Evolutionary conservation across 2,888 invertebrate species (phyloP), one percentile per base, ranked within the genome.

Genomic region (Blomia tropicalis): DNA sequence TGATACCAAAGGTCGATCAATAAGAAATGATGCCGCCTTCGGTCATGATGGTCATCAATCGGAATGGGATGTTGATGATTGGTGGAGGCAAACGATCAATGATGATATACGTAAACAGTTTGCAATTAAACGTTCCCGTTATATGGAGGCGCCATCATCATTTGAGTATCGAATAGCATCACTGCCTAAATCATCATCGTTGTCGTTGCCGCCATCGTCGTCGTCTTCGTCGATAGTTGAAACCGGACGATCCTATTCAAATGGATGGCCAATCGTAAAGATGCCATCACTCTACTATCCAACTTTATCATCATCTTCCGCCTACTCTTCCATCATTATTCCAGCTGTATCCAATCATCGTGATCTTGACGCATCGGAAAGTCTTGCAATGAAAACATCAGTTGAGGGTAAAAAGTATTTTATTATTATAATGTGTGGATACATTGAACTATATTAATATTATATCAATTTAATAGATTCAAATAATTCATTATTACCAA

Each of bases 361-460:
- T n/a, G 51, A 47, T 47, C 51, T 47, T 47, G 51, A 47, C n/a
- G n/a, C 23, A 7, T 7, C 51, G 11, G 51, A 47, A 47, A 47
- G 51, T 47, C 7, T 27, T 47, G 11, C 22, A 27, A 7, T 22
- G 7, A 47, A 47, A 47, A 25, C 11, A 7, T 47, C 51, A 7
- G n/a, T n/a, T 47, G 22, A 19, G 7, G 51, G 51, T 47, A n/a
- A 19, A 14, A 47, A 47, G 22, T 47, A 7, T 11, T 47, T 47
- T 7, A 47, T 19, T 47, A 36, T n/a, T n/a, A n/a, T n/a, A n/a
- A n/a, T n/a, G n/a, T n/a, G n/a, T n/a, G n/a, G n/a, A n/a, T n/a
- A n/a, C n/a, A n/a, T n/a, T n/a, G n/a, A n/a, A n/a, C n/a, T n/a
- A n/a, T n/a, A n/a, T n/a, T n/a, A n/a, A n/a, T n/a, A n/a, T n/a